Evolutionary conservation across 2,113 vertebrate species (phyloP).

Genomic region (Nothobranchius furzeri): DNA sequence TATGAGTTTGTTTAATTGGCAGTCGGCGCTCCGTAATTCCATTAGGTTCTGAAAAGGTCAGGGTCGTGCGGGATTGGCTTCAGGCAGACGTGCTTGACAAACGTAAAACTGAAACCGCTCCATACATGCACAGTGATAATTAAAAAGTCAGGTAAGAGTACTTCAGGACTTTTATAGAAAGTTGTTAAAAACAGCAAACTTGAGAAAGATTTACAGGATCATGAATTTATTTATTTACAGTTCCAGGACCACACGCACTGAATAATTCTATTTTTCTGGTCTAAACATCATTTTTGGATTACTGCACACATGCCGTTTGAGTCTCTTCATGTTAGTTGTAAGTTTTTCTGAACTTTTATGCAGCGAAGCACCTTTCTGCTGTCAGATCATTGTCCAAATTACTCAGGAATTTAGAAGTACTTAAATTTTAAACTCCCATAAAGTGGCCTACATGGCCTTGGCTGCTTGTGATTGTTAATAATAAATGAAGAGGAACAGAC

Average conservation of each 20-base stretch:
- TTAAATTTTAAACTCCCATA: conserved; percentile 81
- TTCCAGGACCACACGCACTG: too few relatives aligned
- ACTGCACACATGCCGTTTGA: conserved; percentile 2
- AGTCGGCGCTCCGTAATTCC: conserved; percentile 71
- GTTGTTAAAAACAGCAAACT: conserved; percentile 41
- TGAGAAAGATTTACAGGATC: not conserved
- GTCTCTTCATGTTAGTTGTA: conserved; percentile 18
- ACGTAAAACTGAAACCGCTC: conserved; percentile 28
- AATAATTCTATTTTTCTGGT: too few relatives aligned
- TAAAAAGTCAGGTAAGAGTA: conserved; percentile 37
- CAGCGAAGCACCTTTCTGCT: conserved; percentile 43
- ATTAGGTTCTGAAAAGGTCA: conserved; percentile 75
- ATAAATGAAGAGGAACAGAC: conserved; percentile 77
- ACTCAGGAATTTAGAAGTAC: conserved; percentile 73
- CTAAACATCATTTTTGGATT: too few relatives aligned
- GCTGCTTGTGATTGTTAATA: conserved; percentile 73
- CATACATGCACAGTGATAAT: conserved; percentile 42
- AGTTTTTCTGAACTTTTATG: conserved; percentile 33
- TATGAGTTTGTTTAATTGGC: conserved; percentile 76
- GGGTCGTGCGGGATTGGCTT: conserved; percentile 67
- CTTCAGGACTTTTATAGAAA: conserved; percentile 47
- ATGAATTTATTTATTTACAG: too few relatives aligned
- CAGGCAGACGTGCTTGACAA: conserved; percentile 46
- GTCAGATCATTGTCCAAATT: conserved; percentile 71
- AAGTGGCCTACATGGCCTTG: conserved; percentile 75